Base-by-base conservation (phyloP, 2,113 vertebrate species). In the Anthoscopus minutus region DNA sequence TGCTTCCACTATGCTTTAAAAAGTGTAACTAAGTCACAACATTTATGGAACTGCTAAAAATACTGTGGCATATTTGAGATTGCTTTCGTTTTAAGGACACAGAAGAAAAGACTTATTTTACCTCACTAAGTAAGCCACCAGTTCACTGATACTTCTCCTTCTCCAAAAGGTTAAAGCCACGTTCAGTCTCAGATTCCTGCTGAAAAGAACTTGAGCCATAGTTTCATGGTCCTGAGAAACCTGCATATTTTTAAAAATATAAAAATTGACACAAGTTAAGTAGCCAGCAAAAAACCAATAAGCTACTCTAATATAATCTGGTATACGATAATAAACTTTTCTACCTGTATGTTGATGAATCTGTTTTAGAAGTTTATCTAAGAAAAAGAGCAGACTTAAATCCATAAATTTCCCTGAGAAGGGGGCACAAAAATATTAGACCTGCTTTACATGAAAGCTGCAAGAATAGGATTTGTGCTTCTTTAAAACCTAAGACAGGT, bases 151-250 rank as follows among this genome's bases (percentile, higher is more conserved):
- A 97, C 98, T 99, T 98, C 98, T 98, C 69, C 97, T 98, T 96
- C 98, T 97, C 99, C 99, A 99, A 86, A 99, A 97, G 10, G 98
- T 99, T 96, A 98, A 98, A 96, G 99, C 99, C 95, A 99, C 98
- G 33, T 98, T 99, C 72, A 99, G 95, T 89, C 98, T 98, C 87
- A 99, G 98, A 94, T 99, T 98, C 96, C 99, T 98, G 97, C 98
- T 99, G 97, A 98, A 99, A 48, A 99, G 98, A 91, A 99, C 98
- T 69, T 98, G 98, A 65, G 97, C 97, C 98, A 99, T 98, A 73
- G 98, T 98, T 93, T 97, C 98, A 87, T 99, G 99, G 95, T 99
- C 99, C 97, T 97, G 98, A 91, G 98, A 97, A 94, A 99, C 98
- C 99, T 99, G 94, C 23, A 7, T 13, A 27, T 85, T 92, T 95